Evolutionary conservation across 2,888 invertebrate species (phyloP), one percentile per base, ranked within the genome.

Genomic region (Melangyna quadrimaculata): DNA sequence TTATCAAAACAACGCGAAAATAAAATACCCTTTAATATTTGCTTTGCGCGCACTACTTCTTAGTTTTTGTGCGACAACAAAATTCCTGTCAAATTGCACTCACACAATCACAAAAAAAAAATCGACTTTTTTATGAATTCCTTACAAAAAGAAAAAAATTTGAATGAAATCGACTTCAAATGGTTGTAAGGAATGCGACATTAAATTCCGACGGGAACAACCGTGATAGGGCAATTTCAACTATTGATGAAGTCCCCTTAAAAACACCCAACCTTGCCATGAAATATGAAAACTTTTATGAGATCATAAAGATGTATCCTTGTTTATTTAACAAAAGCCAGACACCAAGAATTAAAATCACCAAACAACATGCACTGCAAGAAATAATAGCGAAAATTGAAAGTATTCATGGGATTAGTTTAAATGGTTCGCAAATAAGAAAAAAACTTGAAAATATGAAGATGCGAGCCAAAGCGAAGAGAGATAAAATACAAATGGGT

Each of bases 391-490:
- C 0, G 5, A 17, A 29, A 32, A 55, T 55, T 55, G 17, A 55
- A 55, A 55, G 32, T 9, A 6, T 12, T 17, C 17, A 55, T 55
- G 55, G 55, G 2, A 17, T 55, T 10, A 32, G 9, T 32, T 5
- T 55, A 6, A 55, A 10, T 32, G 17, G 29, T 2, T 29, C 29
- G 10, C 55, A 55, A 55, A 55, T 55, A 29, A 55, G 55, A 19
- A 55, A 55, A 29, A 55, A 55, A 55, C 17, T 55, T 32, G 55
- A 55, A 55, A 55, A 55, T 29, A 32, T 55, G 55, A 55, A 55
- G 10, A 55, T 55, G 69, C 57, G 55, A 1, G 55, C 55, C 17
- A 55, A 55, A 32, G 4, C 29, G 0, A 55, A 55, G 3, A 32
- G 55, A 6, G 55, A 55, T 17, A 29, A 29, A 55, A 55, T 55